Evolutionary conservation across 2,888 invertebrate species (phyloP).

Genomic region (Apeira syringaria): DNA sequence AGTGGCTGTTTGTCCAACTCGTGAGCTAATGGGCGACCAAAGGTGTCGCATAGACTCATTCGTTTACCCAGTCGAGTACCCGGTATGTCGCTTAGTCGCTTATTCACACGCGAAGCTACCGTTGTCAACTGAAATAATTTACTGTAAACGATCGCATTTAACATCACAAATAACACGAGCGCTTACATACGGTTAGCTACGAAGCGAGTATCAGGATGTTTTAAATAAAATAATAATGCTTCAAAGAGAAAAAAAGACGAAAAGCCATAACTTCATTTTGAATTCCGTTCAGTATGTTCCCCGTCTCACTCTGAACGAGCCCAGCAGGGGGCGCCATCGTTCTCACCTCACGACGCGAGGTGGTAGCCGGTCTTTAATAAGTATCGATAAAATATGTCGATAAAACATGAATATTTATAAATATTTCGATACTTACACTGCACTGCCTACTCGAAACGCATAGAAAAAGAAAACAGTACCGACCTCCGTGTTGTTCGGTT

Average conservation of each 20-base stretch:
- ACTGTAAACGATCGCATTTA: conserved; percentile 37
- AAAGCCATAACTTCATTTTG: conserved; percentile 80
- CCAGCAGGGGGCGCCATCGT: conserved; percentile 81
- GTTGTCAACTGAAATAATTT: conserved; percentile 58
- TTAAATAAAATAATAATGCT: conserved; percentile 70
- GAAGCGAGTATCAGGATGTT: conserved; percentile 52
- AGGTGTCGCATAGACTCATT: conserved; percentile 38
- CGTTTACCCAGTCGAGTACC: conserved; percentile 24
- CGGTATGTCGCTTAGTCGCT: conserved; percentile 15
- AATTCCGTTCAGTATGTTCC: conserved; percentile 78
- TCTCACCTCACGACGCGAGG: conserved; percentile 82
- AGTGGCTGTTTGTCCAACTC: conserved; percentile 74
- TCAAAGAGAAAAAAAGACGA: conserved; percentile 63
- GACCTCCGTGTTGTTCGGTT: conserved; percentile 22
- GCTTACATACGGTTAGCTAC: conserved; percentile 48
- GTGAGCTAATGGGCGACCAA: conserved; percentile 70
- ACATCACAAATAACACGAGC: conserved; percentile 35
- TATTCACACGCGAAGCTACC: conserved; percentile 69
- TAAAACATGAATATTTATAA: conserved; percentile 81
- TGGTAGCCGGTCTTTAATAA: conserved; percentile 83
- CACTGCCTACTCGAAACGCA: conserved; percentile 37
- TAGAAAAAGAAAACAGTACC: conserved; percentile 23
- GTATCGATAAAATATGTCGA: conserved; percentile 82
- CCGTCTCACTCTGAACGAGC: conserved; percentile 72
- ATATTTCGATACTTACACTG: conserved; percentile 69